Base-by-base conservation (phyloP, 2,113 vertebrate genomes). In the Lota lota region DNA sequence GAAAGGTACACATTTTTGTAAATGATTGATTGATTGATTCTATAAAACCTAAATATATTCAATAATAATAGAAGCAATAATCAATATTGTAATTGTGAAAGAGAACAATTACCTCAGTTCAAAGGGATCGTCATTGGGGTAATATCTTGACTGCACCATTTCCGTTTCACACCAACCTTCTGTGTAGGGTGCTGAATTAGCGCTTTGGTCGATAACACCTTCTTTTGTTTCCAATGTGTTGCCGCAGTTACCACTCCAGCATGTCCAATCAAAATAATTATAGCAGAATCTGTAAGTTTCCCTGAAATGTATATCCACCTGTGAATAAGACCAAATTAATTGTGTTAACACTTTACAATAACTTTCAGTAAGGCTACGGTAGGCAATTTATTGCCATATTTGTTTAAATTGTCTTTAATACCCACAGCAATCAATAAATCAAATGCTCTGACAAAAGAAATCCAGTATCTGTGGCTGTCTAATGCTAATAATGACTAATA, bases 131-230 rank as follows among this genome's bases (percentile, higher is more conserved):
- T 91, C 66, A 15, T 21, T 85, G 0, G 1, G 1, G 28, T 92
- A 6, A 0, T 0, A 57, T 50, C 64, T 80, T 0, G 57, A 87
- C 0, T 20, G 10, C 6, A 88, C 5, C 0, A 63, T 83, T 69
- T 90, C 89, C 1, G 70, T 74, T 70, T 90, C 85, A 80, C 87
- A 89, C 88, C 90, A 92, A 1, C 21, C 36, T 0, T 0, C 5
- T 22, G 19, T 68, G 5, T 0, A 16, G 0, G 0, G 1, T 0
- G 73, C 70, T 3, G 69, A 24, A 18, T 73, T 83, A 7, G 15
- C 15, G 65, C 81, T 79, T 0, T 0, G 14, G 71, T 89, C 84
- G 6, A 89, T 59, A 0, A 4, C 1, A 1, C 56, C 61, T 5
- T 1, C 57, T 3, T 40, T 14, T 1, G 0, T 0, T 1, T 0